Evolutionary conservation across 2,113 vertebrate species (phyloP), one percentile per base, ranked within the genome.

Genomic region (Colistium nudipinnis): DNA sequence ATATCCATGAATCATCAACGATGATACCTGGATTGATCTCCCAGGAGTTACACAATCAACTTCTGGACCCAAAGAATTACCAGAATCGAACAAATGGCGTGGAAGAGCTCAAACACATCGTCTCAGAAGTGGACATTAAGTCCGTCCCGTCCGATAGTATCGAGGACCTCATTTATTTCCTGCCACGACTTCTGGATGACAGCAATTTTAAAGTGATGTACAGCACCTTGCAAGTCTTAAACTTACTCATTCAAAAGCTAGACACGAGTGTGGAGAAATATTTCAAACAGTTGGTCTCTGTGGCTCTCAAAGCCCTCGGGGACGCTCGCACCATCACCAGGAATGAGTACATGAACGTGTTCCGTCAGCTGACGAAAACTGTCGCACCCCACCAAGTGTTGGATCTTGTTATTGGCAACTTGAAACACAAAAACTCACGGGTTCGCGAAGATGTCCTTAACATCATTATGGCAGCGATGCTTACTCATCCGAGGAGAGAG

Each of bases 21-120:
- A 93, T 95, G 83, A 93, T 94, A 82, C 94, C 94, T 80, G 95
- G 94, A 30, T 85, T 98, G 78, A 87, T 98, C 76, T 91, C 95
- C 20, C 88, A 91, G 80, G 95, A 96, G 87, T 90, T 97, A 78
- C 93, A 95, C 53, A 78, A 89, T 45, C 88, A 93, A 31, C 93
- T 98, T 70, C 92, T 96, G 82, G 96, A 98, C 89, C 89, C 83
- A 45, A 92, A 93, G 54, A 94, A 95, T 89, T 97, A 96, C 87
- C 93, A 91, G 48, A 94, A 88, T 64, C 93, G 95, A 57, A 94
- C 92, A 13, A 92, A 89, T 62, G 96, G 95, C 0, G 87, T 96
- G 66, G 95, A 96, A 67, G 91, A 96, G 70, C 92, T 97, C 16
- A 95, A 95, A 78, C 81, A 51, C 54, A 60, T 93, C 71, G 82